phyloP scores from a whole-genome alignment of 2,113 vertebrate genomes.

The Xiphophorus maculatus region DNA sequence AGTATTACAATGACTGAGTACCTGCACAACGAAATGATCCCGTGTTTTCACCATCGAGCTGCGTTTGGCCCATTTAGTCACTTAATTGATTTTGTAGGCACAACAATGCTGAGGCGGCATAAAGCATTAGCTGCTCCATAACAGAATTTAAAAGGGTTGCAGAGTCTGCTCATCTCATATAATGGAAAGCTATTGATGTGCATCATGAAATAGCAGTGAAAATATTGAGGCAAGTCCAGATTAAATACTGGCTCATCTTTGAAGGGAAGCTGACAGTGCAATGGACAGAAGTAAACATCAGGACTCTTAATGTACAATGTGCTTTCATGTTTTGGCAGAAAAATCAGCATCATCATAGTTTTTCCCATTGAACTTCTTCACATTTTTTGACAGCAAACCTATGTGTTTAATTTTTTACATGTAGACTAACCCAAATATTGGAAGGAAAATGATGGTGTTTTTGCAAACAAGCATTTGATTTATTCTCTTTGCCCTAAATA shows the following conservation, averaged over 20 bases:
- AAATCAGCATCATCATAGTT: no score
- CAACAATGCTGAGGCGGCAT: constrained; percentile 55
- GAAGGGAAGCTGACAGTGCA: background rate
- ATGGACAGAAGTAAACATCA: background rate
- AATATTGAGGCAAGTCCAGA: constrained; percentile 6
- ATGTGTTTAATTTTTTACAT: background rate
- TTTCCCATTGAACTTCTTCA: no score
- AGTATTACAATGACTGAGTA: background rate
- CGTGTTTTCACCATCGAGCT: constrained; percentile 42
- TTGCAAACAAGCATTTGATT: background rate
- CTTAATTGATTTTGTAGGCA: constrained; percentile 70
- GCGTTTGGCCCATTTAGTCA: constrained; percentile 69
- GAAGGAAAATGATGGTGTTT: background rate
- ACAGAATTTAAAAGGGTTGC: constrained; percentile 38
- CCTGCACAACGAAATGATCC: background rate
- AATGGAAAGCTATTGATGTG: constrained; percentile 50
- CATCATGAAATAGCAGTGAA: constrained; percentile 9
- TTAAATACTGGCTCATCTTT: constrained; percentile 17
- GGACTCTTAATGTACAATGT: background rate
- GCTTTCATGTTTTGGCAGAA: no score
- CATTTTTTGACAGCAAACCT: no score
- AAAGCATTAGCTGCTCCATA: constrained; percentile 59
- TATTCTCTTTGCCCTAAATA: no score
- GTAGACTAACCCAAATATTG: background rate
- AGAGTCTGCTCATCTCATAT: constrained; percentile 44